These are phyloP conservation scores for Lepus americanus DNA, from an alignment of 2,113 vertebrate species.

Conservation along the genomic window DNA sequence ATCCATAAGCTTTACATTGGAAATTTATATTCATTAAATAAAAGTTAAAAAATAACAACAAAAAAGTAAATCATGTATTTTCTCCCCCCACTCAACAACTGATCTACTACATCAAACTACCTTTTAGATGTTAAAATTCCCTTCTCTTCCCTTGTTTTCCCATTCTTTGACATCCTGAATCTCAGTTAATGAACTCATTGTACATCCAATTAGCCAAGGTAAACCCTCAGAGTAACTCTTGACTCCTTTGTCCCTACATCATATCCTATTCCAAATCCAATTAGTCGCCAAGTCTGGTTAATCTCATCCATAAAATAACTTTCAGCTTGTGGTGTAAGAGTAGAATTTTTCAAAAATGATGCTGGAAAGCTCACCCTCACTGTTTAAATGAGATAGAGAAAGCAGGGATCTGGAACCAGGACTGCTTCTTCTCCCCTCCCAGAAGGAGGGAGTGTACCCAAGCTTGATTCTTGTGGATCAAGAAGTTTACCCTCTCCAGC, in stretches of 20 bases:
- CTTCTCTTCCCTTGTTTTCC: neutral
- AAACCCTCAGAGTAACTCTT: neutral
- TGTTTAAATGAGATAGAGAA: neutral
- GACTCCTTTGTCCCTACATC: neutral
- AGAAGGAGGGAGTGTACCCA: neutral
- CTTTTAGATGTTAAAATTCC: conserved; percentile 37
- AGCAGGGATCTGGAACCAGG: neutral
- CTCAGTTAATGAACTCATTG: neutral
- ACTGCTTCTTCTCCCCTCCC: neutral
- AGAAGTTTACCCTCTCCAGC: neutral
- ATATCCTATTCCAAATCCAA: neutral
- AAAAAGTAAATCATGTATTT: neutral
- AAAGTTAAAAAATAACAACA: neutral
- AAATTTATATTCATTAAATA: too few species aligned
- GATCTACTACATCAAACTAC: neutral
- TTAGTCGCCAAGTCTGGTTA: neutral
- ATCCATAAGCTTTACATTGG: too few species aligned
- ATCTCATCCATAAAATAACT: neutral
- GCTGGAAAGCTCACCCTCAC: neutral
- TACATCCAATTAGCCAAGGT: neutral
- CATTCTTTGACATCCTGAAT: neutral
- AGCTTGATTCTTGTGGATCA: neutral
- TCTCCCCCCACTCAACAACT: conserved; percentile 35
- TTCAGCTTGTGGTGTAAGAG: conserved; percentile 8
- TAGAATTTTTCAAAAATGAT: neutral